Evolutionary conservation across 2,888 invertebrate genomes (phyloP), one percentile per base, ranked within the genome.

Genomic region (Rhamnusium bicolor): DNA sequence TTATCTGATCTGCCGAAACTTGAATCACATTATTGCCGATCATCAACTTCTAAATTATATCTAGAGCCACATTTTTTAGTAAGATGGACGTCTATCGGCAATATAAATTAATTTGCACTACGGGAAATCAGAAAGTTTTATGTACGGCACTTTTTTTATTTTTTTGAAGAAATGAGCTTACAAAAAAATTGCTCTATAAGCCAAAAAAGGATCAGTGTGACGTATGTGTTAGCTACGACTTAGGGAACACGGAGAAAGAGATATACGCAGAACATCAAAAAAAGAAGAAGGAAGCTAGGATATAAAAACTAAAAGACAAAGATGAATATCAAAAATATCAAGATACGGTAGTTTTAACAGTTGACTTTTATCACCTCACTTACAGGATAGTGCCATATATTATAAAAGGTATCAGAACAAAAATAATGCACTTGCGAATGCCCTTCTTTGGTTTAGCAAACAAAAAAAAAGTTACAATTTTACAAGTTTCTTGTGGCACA

Each of bases 281-380:
- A 6, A 51, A 51, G 19, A 53, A 53, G 10, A 21, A 53, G 53
- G 21, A 53, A 53, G 53, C 21, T 53, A 53, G 53, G 12, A 53
- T 19, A 5, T 12, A 49, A 49, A 49, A 49, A 49, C 8, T 49
- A 49, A n/a, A 49, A 16, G 16, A 49, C n/a, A 14, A 49, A 14
- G 49, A 49, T 14, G 14, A 49, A 14, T 12, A 12, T 49, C 14
- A 1, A 53, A 53, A 53, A 53, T 21, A 8, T 53, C 21, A 53
- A 53, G 53, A 53, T 53, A 53, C 53, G 21, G 21, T 53, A 53
- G 12, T 53, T 53, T 53, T 53, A 53, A 53, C 21, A 53, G 53
- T 53, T 53, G 53, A 19, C 40, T 40, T 12, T 12, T 40, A 40
- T 10, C 40, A 12, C 40, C 40, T 40, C 40, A 40, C 12, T 40